Evolutionary conservation across 2,888 invertebrate species (phyloP), one percentile per base, ranked within the genome.

Genomic region (Scrobipalpa atriplicella): DNA sequence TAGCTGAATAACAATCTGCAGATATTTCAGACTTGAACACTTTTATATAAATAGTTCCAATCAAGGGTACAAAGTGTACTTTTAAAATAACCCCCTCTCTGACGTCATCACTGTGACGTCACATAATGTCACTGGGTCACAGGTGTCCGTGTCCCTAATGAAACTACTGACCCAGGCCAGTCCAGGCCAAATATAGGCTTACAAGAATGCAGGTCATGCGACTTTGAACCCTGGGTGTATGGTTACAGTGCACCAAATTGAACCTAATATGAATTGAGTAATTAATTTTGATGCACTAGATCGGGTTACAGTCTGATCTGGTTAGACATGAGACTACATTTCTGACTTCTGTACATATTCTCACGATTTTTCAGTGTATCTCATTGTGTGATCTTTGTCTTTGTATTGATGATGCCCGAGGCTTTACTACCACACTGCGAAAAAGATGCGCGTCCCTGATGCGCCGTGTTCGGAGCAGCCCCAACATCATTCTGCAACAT

Each of bases 171-270:
- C 58, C 58, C 16, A n/a, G 54, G 9, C 9, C 11, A 58, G 18
- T 21, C 54, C 21, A 29, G 29, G 16, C 8, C 18, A 41, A 61
- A 41, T 41, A 21, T 41, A 41, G 41, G 19, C 18, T 41, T 11
- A n/a, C 1, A 7, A 13, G 60, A 18, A 21, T 41, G 9, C 62
- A 62, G 62, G 62, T 41, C 62, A 47, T 47, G n/a, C 41, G 43
- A 29, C 11, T 62, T 62, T 62, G n/a, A 62, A 62, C 43, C 21
- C 43, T 62, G 1, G n/a, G 47, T 67, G 67, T 67, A 47, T 18
- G n/a, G 21, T 18, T 64, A 62, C 64, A 62, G 64, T 65, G 67
- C 66, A 64, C 39, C 56, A 43, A 56, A 60, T 64, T 67, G 65
- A 19, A 29, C 10, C 47, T 60, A 66, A 70, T 39, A 47, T 62